phyloP scores from a whole-genome alignment of 2,113 vertebrate genomes.

The Pollimyrus isidori region DNA sequence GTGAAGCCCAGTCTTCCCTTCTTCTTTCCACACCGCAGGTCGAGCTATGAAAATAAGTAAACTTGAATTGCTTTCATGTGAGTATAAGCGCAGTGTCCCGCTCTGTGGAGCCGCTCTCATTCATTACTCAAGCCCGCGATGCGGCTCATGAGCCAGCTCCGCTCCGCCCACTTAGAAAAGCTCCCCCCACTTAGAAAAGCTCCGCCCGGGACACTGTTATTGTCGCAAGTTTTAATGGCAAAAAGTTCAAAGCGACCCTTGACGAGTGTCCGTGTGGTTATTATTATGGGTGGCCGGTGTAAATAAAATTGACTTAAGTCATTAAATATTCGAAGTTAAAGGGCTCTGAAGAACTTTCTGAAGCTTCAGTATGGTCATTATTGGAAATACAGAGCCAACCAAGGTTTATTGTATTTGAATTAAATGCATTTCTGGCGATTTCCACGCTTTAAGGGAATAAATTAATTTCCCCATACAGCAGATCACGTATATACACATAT shows the following conservation, averaged over 20 bases:
- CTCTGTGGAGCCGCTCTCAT: constrained; percentile 28
- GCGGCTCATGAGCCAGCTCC: constrained; percentile 39
- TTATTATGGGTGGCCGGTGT: neutral
- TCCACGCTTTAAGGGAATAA: neutral
- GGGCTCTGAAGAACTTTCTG: neutral
- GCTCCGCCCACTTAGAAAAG: constrained; percentile 44
- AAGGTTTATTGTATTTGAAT: neutral
- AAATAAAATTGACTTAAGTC: neutral
- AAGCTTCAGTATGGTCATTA: neutral
- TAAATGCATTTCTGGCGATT: neutral
- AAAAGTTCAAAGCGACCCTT: constrained; percentile 11
- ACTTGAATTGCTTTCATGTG: constrained; percentile 23
- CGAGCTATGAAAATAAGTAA: neutral
- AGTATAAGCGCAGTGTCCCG: constrained; percentile 23
- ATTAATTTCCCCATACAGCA: neutral
- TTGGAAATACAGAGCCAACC: neutral
- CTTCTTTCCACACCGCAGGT: neutral
- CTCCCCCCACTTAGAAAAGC: constrained; percentile 12
- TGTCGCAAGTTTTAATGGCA: neutral
- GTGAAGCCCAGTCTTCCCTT: neutral
- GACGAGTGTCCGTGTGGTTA: neutral
- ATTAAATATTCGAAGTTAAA: neutral
- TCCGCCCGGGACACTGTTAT: constrained; percentile 6
- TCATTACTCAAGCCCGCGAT: constrained; percentile 36
- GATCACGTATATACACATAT: neutral